A percentile compares a stretch with the other conserved stretches of the same genome.
Conservation (phyloP, 2,113 vertebrate species). For the Stigmatopora nigra region DNA sequence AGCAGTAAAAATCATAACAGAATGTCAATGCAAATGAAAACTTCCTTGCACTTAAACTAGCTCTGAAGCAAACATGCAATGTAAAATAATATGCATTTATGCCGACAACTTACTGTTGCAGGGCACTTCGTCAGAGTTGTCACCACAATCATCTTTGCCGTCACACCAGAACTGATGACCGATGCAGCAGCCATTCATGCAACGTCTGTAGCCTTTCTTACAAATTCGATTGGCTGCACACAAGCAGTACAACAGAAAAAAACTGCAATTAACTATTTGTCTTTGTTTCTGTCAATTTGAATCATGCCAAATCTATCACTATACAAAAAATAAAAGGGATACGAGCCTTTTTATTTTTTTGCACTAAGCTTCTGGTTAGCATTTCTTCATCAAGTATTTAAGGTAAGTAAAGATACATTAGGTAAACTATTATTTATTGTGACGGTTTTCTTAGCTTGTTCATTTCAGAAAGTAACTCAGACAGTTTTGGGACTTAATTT, state of each 20-base stretch:
- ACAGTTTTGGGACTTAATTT: neutral
- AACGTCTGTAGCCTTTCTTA: conserved; percentile 88
- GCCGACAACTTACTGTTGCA: conserved; percentile 82
- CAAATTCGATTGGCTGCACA: conserved; percentile 82
- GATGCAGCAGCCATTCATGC: conserved; percentile 84
- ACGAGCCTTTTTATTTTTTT: too few species aligned
- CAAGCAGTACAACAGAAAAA: neutral
- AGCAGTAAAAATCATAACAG: neutral
- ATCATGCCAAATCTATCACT: neutral
- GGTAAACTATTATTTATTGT: too few species aligned
- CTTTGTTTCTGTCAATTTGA: neutral
- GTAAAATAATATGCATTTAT: neutral
- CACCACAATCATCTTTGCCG: conserved; percentile 82
- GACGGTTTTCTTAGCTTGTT: too few species aligned
- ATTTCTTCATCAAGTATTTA: too few species aligned
- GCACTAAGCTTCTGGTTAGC: too few species aligned
- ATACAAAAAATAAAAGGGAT: too few species aligned
- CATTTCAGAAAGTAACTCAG: neutral
- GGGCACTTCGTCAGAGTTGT: conserved; percentile 87
- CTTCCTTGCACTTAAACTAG: neutral
- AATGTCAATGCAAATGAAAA: neutral
- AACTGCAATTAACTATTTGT: neutral
- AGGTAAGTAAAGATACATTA: too few species aligned
- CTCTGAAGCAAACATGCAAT: neutral
- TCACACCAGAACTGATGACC: conserved; percentile 84